Conservation (phyloP, 2,888 invertebrate species). For the Chouioia cunea region DNA sequence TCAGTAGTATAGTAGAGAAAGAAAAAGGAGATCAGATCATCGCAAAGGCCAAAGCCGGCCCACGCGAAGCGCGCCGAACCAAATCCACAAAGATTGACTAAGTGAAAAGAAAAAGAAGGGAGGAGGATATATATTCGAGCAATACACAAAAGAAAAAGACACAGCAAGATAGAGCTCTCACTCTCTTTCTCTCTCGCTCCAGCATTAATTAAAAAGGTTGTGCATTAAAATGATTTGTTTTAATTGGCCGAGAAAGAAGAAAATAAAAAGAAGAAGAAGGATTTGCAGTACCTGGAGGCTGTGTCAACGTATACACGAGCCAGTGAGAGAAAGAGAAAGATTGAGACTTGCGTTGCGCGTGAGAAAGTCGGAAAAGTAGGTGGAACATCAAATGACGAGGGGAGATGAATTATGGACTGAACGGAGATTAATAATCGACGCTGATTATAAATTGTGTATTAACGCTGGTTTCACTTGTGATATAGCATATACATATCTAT, state of each 20-base stretch:
- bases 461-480: no score
- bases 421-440: constrained; percentile 32
- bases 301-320: constrained; percentile 6
- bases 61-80: no score
- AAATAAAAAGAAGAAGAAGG: constrained; percentile 68
- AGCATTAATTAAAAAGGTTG: constrained; percentile 69
- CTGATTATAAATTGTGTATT: constrained; percentile 10
- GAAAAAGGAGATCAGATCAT: no score
- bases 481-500: no score
- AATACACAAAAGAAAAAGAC: constrained; percentile 44
- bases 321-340: background rate
- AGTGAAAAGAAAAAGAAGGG: constrained; percentile 2
- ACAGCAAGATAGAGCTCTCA: constrained; percentile 45
- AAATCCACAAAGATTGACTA: background rate
- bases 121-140: background rate
- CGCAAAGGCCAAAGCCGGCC: background rate
- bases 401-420: constrained; percentile 32
- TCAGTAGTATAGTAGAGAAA: no score
- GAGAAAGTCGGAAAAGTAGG: constrained; percentile 29
- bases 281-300: constrained; percentile 57
- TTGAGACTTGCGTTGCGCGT: constrained; percentile 34
- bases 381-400: background rate
- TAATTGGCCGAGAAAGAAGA: constrained; percentile 68
- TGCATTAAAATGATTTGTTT: constrained; percentile 70
- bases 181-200: no score